Evolutionary conservation across 2,797 vertebrate species (phyloP).

Genomic region (Emydoidea blandingii): DNA sequence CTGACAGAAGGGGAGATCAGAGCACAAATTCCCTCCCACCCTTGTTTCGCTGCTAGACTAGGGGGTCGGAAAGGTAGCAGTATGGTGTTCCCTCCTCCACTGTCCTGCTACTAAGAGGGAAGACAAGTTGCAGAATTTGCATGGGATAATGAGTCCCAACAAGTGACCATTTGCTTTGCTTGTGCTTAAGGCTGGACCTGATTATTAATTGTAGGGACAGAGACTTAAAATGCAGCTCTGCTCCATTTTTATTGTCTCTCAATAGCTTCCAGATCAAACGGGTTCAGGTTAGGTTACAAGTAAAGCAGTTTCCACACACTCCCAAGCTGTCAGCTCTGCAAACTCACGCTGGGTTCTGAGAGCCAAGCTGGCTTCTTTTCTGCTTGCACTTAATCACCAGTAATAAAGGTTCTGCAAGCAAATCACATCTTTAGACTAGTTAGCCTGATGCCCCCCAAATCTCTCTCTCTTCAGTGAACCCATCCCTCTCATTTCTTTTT

Average conservation of each 20-base stretch:
- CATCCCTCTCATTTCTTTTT: conserved; percentile 26
- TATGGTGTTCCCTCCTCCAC: neutral
- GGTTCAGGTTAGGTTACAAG: neutral
- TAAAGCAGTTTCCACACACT: neutral
- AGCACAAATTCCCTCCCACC: neutral
- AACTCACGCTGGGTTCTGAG: neutral
- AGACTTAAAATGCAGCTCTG: neutral
- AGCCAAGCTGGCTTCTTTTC: neutral
- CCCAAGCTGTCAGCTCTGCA: neutral
- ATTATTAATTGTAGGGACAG: neutral
- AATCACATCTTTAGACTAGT: conserved; percentile 45
- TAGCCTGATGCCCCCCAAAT: conserved; percentile 38
- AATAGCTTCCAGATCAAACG: neutral
- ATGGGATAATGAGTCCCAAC: neutral
- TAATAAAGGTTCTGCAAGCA: conserved; percentile 48
- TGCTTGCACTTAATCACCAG: conserved; percentile 33
- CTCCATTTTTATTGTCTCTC: neutral
- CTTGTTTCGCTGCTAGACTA: neutral
- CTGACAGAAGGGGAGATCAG: neutral
- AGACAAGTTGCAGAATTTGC: neutral
- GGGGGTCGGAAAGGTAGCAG: neutral
- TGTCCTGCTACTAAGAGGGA: neutral
- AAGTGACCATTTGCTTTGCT: neutral
- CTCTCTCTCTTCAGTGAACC: neutral
- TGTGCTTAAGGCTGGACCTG: neutral